Base-by-base conservation (phyloP, 2,797 vertebrate species). In the Artibeus jamaicensis region DNA sequence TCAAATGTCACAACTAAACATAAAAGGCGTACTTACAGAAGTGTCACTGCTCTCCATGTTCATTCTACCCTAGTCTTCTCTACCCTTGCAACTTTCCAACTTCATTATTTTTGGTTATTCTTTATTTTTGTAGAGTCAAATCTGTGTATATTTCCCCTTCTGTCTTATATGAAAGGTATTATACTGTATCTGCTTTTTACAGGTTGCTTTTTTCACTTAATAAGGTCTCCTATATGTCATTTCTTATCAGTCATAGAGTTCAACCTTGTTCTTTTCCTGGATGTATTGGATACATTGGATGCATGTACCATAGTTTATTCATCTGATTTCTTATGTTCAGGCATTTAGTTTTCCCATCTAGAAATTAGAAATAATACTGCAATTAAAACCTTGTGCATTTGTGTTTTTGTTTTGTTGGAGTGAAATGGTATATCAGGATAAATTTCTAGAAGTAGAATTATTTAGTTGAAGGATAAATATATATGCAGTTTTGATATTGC, bases 381-480 rank as follows among this genome's bases (percentile, higher is more conserved):
- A 57, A 8, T 71, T 62, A 46, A 24, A 78, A 42, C 4, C 9
- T 85, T 67, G 67, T 86, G 16, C 10, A 24, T 78, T 39, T 78
- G 6, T 73, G 21, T 84, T 92, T 95, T 86, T 16, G 57, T 93
- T 81, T 88, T 87, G 5, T 62, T 42, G 10, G 34, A 87, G 34
- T 81, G 77, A 81, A 79, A 42, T 81, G 9, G 4, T 81, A 0
- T 93, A 42, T 76, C 44, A 82, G 53, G 22, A 26, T 85, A 57
- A 73, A 68, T 95, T 95, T 19, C 46, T 77, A 39, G 68, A 89
- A 76, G 26, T 93, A 37, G 59, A 46, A 70, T 94, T 96, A 81
- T 9, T 93, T 32, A 81, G 24, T 32, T 73, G 46, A 70, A 70
- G 21, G 57, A 14, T 92, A 77, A 76, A 32, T 15, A 16, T 87